A percentile compares a stretch with the other conserved stretches of the same genome.
Evolutionary conservation across 2,888 invertebrate genomes (phyloP).

Genomic region (Cancer borealis): DNA sequence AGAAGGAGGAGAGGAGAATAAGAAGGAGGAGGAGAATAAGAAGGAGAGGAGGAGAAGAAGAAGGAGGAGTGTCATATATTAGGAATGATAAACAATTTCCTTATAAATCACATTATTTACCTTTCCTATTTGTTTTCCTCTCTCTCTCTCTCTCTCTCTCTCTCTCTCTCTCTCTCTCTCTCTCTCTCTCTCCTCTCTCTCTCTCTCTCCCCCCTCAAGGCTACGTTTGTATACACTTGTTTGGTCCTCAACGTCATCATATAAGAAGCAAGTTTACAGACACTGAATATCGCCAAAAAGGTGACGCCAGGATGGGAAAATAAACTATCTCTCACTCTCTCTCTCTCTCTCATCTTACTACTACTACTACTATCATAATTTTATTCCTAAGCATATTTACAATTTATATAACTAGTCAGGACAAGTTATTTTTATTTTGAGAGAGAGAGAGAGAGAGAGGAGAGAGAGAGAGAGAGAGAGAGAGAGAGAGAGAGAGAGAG

Average conservation of each 20-base stretch:
- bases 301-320: not conserved
- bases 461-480: conserved; percentile 32
- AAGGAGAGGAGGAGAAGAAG: not conserved
- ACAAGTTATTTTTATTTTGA: not conserved
- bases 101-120: not conserved
- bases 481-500: conserved; percentile 32
- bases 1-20: not conserved
- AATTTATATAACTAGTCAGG: not conserved
- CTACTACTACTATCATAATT: too few species aligned
- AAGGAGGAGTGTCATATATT: not conserved
- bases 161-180: conserved; percentile 46
- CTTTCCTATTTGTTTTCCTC: not conserved
- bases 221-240: not conserved
- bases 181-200: conserved; percentile 45
- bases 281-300: not conserved
- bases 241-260: not conserved
- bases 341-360: conserved; percentile 1
- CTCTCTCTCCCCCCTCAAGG: conserved; percentile 36
- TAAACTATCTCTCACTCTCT: not conserved
- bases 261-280: not conserved
- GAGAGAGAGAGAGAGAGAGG: conserved; percentile 23
- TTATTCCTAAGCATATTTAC: too few species aligned
- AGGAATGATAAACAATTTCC: not conserved
- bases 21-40: not conserved
- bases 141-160: conserved; percentile 45